A percentile compares a stretch with the other conserved stretches of the same genome.
These are phyloP conservation scores for Acipenser transmontanus DNA, from an alignment of 2,797 vertebrate species.

Conservation along the genomic window DNA sequence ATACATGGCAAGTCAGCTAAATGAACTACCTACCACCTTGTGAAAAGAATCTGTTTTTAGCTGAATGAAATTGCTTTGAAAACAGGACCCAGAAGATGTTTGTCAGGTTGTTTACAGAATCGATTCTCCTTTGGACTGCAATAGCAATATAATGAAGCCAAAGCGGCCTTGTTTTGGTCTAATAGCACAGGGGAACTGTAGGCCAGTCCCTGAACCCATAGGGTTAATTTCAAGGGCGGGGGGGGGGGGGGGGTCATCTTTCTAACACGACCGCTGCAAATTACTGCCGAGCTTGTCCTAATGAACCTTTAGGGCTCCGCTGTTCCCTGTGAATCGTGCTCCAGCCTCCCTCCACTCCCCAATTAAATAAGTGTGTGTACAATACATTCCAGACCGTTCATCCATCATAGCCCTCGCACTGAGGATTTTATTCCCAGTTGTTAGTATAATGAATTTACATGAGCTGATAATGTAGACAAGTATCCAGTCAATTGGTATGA, in stretches of 20 bases:
- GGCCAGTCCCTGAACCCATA: too few relatives aligned
- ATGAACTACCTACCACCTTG: neutral
- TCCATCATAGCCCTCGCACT: constrained; percentile 18
- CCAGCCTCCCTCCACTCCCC: neutral
- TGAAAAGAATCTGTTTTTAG: neutral
- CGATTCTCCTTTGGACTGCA: constrained; percentile 1
- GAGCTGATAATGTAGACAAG: constrained; percentile 42
- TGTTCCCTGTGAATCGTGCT: neutral
- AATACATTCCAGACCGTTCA: constrained; percentile 6
- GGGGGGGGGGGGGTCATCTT: neutral
- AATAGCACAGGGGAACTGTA: neutral
- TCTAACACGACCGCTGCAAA: neutral
- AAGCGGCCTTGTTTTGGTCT: constrained; percentile 1
- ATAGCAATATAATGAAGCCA: constrained; percentile 2
- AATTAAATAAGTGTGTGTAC: constrained; percentile 3
- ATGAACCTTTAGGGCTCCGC: neutral
- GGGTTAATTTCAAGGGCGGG: constrained; percentile 18
- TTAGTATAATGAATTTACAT: constrained; percentile 49
- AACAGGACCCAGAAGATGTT: neutral
- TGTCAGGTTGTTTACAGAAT: constrained; percentile 1
- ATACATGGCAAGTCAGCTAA: neutral
- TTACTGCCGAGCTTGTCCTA: neutral
- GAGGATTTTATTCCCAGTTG: constrained; percentile 43
- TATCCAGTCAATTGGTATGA: constrained; percentile 39
- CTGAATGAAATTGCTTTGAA: constrained; percentile 11